phyloP scores from a whole-genome alignment of 2,888 invertebrate genomes.

The Zaprionus bogoriensis region DNA sequence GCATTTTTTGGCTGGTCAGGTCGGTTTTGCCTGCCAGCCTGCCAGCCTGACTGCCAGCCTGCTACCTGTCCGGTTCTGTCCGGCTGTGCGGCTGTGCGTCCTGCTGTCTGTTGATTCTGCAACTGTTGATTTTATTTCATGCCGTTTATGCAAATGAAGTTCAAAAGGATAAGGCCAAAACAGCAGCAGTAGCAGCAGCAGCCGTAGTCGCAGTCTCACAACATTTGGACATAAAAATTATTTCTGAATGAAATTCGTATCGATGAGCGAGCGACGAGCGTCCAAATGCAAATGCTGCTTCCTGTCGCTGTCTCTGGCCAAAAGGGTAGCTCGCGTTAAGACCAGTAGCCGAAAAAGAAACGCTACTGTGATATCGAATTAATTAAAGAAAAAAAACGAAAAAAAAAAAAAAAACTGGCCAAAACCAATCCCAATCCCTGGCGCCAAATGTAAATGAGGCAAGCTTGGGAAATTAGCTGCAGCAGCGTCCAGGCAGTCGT shows the following conservation, averaged over 20 bases:
- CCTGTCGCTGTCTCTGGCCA: slow-evolving; percentile 17
- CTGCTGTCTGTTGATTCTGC: slow-evolving; percentile 64
- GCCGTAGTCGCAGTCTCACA: slow-evolving; percentile 50
- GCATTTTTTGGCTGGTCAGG: slow-evolving; percentile 32
- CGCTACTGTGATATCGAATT: slow-evolving; percentile 75
- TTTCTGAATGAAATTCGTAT: slow-evolving; percentile 77
- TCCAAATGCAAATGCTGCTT: slow-evolving; percentile 66
- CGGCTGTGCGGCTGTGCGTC: slow-evolving; percentile 22
- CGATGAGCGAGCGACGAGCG: slow-evolving; percentile 48
- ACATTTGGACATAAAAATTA: slow-evolving; percentile 75
- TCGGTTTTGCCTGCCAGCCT: slow-evolving; percentile 66
- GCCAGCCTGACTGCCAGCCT: slow-evolving; percentile 3
- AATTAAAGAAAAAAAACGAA: slow-evolving; percentile 54
- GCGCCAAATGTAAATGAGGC: slow-evolving; percentile 77
- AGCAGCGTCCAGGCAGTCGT: too few species aligned
- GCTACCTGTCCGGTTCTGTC: slow-evolving; percentile 4
- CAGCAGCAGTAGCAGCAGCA: slow-evolving; percentile 40
- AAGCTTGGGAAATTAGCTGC: slow-evolving; percentile 52
- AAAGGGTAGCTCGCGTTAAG: slow-evolving; percentile 59
- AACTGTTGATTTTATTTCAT: slow-evolving; percentile 74
- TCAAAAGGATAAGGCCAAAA: slow-evolving; percentile 69
- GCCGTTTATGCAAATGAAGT: slow-evolving; percentile 77
- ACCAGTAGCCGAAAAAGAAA: slow-evolving; percentile 71
- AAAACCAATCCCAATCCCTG: slow-evolving; percentile 31
- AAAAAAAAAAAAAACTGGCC: slow-evolving; percentile 19